phyloP scores from a whole-genome alignment of 2,797 vertebrate genomes.

The Oryzias dopingdopingensis region DNA sequence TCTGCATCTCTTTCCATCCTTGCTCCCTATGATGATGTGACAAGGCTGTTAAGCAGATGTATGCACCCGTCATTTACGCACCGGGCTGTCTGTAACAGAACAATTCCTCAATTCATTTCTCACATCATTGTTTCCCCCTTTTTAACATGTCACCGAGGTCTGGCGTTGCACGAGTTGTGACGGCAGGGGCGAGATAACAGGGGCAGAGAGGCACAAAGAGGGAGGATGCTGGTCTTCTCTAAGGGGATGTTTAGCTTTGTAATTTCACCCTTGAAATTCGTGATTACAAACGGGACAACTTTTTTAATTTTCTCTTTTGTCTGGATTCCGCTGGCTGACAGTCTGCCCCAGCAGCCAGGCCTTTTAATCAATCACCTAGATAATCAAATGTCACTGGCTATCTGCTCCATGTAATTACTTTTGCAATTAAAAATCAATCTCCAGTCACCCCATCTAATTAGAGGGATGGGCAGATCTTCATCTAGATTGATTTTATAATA shows the following conservation, averaged over 20 bases:
- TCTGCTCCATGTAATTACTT: slow-evolving; percentile 99
- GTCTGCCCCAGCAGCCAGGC: slow-evolving; percentile 92
- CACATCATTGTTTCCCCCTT: slow-evolving; percentile 63
- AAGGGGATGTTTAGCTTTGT: slow-evolving; percentile 91
- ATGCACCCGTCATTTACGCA: slow-evolving; percentile 60
- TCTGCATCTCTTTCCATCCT: slow-evolving; percentile 22
- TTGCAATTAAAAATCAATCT: slow-evolving; percentile 99
- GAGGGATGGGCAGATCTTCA: slow-evolving; percentile 99
- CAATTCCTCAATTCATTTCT: slow-evolving; percentile 82
- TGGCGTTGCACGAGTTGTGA: slow-evolving; percentile 51
- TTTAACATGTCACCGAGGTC: slow-evolving; percentile 53
- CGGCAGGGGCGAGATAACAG: slow-evolving; percentile 68
- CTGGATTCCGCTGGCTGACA: slow-evolving; percentile 94
- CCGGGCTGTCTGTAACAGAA: slow-evolving; percentile 71
- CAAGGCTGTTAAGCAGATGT: slow-evolving; percentile 63
- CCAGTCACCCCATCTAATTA: slow-evolving; percentile 99
- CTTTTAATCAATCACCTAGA: slow-evolving; percentile 99
- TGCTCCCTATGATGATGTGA: slow-evolving; percentile 57
- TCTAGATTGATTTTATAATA: slow-evolving; percentile 99
- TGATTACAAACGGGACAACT: slow-evolving; percentile 99
- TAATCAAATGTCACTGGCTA: slow-evolving; percentile 99
- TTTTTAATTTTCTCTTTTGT: slow-evolving; percentile 99
- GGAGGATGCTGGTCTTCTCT: slow-evolving; percentile 70
- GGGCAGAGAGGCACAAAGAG: slow-evolving; percentile 60
- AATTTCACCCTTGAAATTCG: slow-evolving; percentile 99